Conservation (phyloP, 2,113 vertebrate species). For the Larimichthys polyactis region DNA sequence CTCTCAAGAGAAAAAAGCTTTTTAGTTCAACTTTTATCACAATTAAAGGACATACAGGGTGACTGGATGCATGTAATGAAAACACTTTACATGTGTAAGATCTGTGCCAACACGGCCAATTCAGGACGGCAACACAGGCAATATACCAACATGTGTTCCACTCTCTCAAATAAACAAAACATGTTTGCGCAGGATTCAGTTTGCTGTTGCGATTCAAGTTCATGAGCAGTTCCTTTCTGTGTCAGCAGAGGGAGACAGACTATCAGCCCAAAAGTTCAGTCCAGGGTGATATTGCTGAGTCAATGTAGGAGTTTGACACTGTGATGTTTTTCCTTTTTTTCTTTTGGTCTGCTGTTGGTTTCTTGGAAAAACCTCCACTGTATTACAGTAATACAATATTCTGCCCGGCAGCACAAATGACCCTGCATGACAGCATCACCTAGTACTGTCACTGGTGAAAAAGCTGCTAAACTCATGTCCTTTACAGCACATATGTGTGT, state of each 20-base stretch:
- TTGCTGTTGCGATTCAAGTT: not conserved
- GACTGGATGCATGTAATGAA: not conserved
- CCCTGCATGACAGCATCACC: constrained; percentile 14
- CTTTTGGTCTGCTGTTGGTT: not conserved
- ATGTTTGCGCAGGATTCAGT: not conserved
- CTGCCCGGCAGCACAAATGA: not conserved
- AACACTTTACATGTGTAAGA: not conserved
- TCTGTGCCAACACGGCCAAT: not conserved
- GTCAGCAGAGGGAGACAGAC: constrained; percentile 62
- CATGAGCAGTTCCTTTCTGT: not conserved
- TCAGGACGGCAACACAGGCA: not conserved
- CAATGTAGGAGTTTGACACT: not conserved
- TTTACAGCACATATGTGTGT: not conserved
- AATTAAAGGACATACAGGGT: not conserved
- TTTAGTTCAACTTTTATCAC: not conserved
- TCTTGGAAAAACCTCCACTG: not conserved
- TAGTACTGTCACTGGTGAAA: not conserved
- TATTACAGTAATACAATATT: not conserved
- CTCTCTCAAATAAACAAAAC: not conserved
- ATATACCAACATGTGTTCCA: not conserved
- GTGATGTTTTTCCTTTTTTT: not conserved
- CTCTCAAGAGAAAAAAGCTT: not conserved
- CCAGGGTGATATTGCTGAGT: not conserved
- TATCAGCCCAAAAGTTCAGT: not conserved
- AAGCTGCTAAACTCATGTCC: not conserved